Evolutionary conservation across 2,888 invertebrate species (phyloP).

Genomic region (Linhomoeus sp.): DNA sequence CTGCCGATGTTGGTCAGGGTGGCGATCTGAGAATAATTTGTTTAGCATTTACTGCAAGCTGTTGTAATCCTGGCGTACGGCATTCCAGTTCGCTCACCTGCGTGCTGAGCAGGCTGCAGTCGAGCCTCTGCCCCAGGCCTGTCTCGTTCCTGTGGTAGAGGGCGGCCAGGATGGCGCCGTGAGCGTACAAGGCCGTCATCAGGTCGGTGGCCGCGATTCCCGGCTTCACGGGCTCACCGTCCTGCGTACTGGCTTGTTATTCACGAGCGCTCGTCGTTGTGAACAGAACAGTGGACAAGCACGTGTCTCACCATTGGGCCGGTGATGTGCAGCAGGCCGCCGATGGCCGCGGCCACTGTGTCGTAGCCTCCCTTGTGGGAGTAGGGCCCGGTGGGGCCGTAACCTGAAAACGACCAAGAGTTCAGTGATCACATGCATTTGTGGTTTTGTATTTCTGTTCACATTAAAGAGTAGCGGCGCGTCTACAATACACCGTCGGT

Average conservation of each 20-base stretch:
- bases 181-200: background rate
- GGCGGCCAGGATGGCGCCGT: background rate
- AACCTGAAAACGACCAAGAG: constrained; percentile 1
- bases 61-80: constrained; percentile 45
- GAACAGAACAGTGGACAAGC: background rate
- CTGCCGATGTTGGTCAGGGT: background rate
- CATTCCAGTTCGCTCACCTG: background rate
- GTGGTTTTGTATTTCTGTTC: no score
- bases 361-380: background rate
- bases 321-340: background rate
- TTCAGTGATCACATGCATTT: no score
- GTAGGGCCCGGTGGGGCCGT: background rate
- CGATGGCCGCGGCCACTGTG: background rate
- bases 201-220: background rate
- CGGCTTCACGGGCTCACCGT: background rate
- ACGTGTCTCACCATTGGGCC: background rate
- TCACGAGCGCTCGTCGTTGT: no score
- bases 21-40: background rate
- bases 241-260: background rate
- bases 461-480: no score
- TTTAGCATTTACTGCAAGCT: background rate
- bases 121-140: background rate
- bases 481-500: no score
- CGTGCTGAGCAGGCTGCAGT: background rate
- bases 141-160: constrained; percentile 23